Evolutionary conservation across 1,140 invertebrate species (phyloP), one percentile per base, ranked within the genome.

Genomic region (Pteromalus puparum): DNA sequence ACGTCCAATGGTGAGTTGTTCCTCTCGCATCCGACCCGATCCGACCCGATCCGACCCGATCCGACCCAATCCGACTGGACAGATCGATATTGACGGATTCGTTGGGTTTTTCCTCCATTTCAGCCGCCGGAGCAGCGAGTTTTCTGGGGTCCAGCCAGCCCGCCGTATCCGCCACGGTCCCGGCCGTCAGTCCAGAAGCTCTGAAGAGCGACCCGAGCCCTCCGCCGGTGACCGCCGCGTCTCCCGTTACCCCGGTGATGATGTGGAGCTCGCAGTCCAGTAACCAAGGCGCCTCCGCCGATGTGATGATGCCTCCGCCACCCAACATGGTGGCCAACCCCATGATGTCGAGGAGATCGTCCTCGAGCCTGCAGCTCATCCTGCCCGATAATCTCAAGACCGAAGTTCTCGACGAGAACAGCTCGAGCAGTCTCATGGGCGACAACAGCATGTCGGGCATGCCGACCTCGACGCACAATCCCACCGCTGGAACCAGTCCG

Each of bases 321-420:
- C 87, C 89, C 4, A 53, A 38, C 10, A 82, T 92, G 42, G 89
- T 91, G 10, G 87, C 90, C 1, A 93, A 91, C 78, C 85, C 91
- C 6, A 86, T 93, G 26, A 82, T 93, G 7, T 75, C 91, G 0
- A 89, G 87, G 18, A 86, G 91, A 38, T 88, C 91, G 65, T 89
- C 92, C 0, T 92, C 93, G 5, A 92, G 90, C 30, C 89, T 93
- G 77, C 92, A 93, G 73, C 61, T 93, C n/a, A 93, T 93, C 10
- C 87, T 93, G 28, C 91, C 92, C 0, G 93, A 93, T 61, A 91
- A 91, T 81, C 90, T 97, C 26, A 97, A 97, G 89, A 96, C 95
- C 65, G 96, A 97, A 91, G 92, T 95, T 2, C 89, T 95, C 1
- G 96, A 97, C 88, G 96, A 97, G 83, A 95, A 94, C 83, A 96